Evolutionary conservation across 2,888 invertebrate species (phyloP), one percentile per base, ranked within the genome.

Genomic region (Dexiosoma caninum): DNA sequence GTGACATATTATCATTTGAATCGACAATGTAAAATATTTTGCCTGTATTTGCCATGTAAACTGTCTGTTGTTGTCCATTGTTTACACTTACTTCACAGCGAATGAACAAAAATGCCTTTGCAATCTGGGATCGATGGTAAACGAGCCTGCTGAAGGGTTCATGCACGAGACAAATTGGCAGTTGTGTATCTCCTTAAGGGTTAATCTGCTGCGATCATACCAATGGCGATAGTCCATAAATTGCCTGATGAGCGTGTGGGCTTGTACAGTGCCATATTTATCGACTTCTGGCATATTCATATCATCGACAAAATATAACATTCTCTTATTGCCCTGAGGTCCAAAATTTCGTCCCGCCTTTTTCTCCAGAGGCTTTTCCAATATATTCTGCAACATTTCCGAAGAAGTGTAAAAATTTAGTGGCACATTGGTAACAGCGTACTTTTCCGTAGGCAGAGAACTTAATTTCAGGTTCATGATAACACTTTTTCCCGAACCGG

Each of bases 221-320:
- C 98, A 98, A 90, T 98, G 98, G 83, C 92, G 93, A 88, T 98
- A 98, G 90, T 98, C 97, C 93, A 98, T 94, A 88, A 96, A 97
- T 88, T 98, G 97, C 21, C 98, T 92, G 80, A 98, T 95, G 1
- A 98, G 92, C 0, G 98, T 98, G 87, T 98, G 98, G 0, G 98
- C 97, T 88, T 98, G 98, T 12, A 98, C 98, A 0, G 98, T 98
- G 72, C 96, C 97, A 89, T 98, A 98, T 71, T 93, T 93, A 89
- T 98, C 98, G 2, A 98, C 97, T 91, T 97, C 97, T 0, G 98
- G 98, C 97, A 98, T 98, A 89, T 98, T 98, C 94, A 98, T 93
- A 86, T 98, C 98, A 86, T 98, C 98, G 74, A 98, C 94, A 89
- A 98, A 98, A 90, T 97, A 98, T 67, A 98, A 94, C 92, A 98